Evolutionary conservation across 1,140 invertebrate species (phyloP).

Genomic region (Orussus abietinus): DNA sequence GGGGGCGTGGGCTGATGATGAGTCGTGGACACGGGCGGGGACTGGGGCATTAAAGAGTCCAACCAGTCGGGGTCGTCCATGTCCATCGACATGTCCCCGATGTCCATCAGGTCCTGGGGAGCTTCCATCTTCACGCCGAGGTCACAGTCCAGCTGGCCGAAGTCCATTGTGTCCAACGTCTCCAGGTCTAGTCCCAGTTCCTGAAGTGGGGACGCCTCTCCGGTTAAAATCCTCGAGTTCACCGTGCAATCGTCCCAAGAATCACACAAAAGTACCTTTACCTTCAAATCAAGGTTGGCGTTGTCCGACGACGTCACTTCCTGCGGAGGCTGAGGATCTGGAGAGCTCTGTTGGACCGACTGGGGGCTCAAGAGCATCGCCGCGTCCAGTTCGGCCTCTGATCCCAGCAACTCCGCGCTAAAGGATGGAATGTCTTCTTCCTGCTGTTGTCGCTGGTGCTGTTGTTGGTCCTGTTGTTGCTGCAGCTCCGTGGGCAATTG

Average conservation of each 20-base stretch:
- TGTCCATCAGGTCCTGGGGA: conserved; percentile 49
- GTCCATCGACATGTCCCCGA: conserved; percentile 60
- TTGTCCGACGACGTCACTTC: conserved; percentile 50
- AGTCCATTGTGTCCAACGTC: conserved; percentile 58
- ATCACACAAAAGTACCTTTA: conserved; percentile 13
- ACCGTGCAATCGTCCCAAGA: too few relatives aligned
- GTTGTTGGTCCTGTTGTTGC: conserved; percentile 25
- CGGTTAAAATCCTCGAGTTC: too few relatives aligned
- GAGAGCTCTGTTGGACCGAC: conserved; percentile 37
- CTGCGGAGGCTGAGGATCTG: conserved; percentile 47
- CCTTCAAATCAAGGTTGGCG: conserved; percentile 46
- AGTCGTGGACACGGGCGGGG: conserved; percentile 30
- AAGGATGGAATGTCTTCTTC: conserved; percentile 35
- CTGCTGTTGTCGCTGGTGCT: conserved; percentile 31
- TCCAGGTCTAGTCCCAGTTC: conserved; percentile 55
- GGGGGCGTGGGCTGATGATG: conserved; percentile 29
- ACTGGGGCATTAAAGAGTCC: conserved; percentile 61
- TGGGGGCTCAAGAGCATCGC: conserved; percentile 46
- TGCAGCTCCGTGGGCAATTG: conserved; percentile 49
- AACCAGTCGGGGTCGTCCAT: conserved; percentile 73
- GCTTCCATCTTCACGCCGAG: conserved; percentile 46
- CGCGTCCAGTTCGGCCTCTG: conserved; percentile 38
- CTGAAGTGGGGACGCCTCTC: too few relatives aligned
- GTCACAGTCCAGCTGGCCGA: conserved; percentile 55
- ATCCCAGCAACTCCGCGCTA: conserved; percentile 29